Evolutionary conservation across 2,888 invertebrate species (phyloP).

Genomic region (Diplolepis rosae): DNA sequence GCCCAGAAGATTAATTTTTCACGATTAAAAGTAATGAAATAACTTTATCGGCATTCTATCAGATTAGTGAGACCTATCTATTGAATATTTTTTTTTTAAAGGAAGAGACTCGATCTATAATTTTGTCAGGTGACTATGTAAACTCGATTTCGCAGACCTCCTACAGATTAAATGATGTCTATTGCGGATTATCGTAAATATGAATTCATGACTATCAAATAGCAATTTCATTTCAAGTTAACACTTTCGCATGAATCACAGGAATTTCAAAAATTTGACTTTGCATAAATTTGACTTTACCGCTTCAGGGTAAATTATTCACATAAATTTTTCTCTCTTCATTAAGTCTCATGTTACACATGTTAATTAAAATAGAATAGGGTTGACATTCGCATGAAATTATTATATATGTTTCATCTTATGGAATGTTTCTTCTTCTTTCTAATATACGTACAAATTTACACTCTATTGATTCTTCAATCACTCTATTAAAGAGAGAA

Average conservation of each 20-base stretch:
- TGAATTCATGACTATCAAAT: neutral
- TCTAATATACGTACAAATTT: too few species aligned
- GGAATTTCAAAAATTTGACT: neutral
- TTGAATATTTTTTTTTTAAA: neutral
- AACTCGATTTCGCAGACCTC: slow-evolving; percentile 21
- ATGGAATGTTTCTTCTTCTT: too few species aligned
- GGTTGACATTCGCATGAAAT: neutral
- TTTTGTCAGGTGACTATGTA: slow-evolving; percentile 14
- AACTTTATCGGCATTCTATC: neutral
- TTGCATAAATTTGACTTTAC: neutral
- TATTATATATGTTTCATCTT: too few species aligned
- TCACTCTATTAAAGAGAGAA: too few species aligned
- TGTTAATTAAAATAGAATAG: neutral
- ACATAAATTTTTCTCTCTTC: neutral
- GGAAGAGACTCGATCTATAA: slow-evolving; percentile 17
- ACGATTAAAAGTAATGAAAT: neutral
- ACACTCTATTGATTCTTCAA: too few species aligned
- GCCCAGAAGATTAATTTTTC: too few species aligned
- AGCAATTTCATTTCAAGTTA: neutral
- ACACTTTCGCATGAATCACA: slow-evolving; percentile 6
- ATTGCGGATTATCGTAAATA: slow-evolving; percentile 14
- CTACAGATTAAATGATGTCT: slow-evolving; percentile 19
- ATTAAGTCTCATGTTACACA: neutral
- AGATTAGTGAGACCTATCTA: neutral
- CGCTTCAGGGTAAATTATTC: neutral